Base-by-base conservation (phyloP, 2,113 vertebrate species). In the Dipodomys merriami region DNA sequence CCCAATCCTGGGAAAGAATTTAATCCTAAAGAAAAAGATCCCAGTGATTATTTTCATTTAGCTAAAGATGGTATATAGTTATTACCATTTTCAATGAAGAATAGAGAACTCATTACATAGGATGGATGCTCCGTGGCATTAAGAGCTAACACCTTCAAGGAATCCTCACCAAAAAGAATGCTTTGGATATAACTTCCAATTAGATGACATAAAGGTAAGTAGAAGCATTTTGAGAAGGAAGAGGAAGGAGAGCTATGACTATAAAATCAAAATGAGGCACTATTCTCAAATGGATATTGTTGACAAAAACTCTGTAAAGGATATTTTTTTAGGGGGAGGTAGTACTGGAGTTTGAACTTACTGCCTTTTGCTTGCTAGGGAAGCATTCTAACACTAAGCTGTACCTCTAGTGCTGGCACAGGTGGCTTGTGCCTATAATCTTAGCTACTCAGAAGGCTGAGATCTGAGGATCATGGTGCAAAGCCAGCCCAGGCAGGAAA, bases 71-170 rank as follows among this genome's bases (percentile, higher is more conserved):
- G 53, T 57, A 18, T 57, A 81, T 2, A 83, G 39, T 49, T 78
- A 30, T 5, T 68, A 71, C 44, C 33, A 72, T 73, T 87, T 90
- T 83, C 39, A 83, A 93, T 12, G 46, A 35, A 74, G 2, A 68
- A 20, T 8, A 90, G 27, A 89, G 44, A 85, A 81, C 76, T 12
- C 74, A 78, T 35, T 88, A 72, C 25, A 91, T 62, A 80, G 6
- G 64, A 71, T 23, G 25, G 29, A 83, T 67, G 39, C 15, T 25
- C 81, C 64, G 83, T 7, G 53, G 30, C 30, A 83, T 67, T 71
- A 89, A 76, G 35, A n/a, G 8, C 86, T 86, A 93, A 69, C 90
- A 79, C 35, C 91, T 81, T 76, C 35, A n/a, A 95, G 46, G 87
- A 91, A 84, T 46, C 23, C 33, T 33, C 90, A 85, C 8, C n/a